Conservation (phyloP, 2,113 vertebrate genomes). For the Lichenostomus cassidix region DNA sequence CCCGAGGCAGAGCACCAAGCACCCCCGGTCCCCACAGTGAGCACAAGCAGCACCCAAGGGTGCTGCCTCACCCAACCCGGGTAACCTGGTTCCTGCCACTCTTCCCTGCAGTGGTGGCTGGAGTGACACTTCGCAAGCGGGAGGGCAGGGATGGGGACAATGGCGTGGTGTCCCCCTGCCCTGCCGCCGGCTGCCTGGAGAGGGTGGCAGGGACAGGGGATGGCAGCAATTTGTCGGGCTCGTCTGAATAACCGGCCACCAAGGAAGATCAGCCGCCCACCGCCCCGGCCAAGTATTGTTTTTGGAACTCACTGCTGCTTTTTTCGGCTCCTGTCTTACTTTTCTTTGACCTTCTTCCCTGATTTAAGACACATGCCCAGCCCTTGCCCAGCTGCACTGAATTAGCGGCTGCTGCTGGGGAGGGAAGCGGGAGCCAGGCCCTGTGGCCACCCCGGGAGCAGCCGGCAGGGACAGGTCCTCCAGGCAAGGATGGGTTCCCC, state of each 20-base stretch:
- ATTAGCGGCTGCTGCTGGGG: conserved; percentile 46
- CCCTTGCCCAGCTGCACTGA: conserved; percentile 52
- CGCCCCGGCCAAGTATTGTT: conserved; percentile 44
- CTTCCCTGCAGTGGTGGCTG: fast-evolving
- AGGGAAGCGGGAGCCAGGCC: conserved; percentile 1
- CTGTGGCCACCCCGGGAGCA: neutral
- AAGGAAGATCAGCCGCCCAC: conserved; percentile 54
- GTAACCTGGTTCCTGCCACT: neutral
- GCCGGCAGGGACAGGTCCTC: neutral
- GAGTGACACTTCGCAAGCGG: neutral
- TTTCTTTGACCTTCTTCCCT: conserved; percentile 59
- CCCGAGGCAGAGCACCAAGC: neutral
- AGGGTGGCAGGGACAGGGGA: neutral
- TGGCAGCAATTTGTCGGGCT: conserved; percentile 44
- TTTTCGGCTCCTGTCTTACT: conserved; percentile 64
- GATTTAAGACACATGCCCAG: conserved; percentile 62
- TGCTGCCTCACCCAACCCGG: neutral
- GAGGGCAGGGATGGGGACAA: neutral
- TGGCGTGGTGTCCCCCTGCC: neutral
- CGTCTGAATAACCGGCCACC: conserved; percentile 35
- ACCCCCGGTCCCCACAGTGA: neutral
- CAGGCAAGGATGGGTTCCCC: neutral
- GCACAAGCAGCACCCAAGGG: neutral
- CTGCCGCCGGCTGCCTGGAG: neutral
- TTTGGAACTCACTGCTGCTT: conserved; percentile 42